Percentiles rank a stretch among this genome's conserved stretches.
Evolutionary conservation across 1,140 invertebrate species (phyloP).

Genomic region (Nebria ingens): DNA sequence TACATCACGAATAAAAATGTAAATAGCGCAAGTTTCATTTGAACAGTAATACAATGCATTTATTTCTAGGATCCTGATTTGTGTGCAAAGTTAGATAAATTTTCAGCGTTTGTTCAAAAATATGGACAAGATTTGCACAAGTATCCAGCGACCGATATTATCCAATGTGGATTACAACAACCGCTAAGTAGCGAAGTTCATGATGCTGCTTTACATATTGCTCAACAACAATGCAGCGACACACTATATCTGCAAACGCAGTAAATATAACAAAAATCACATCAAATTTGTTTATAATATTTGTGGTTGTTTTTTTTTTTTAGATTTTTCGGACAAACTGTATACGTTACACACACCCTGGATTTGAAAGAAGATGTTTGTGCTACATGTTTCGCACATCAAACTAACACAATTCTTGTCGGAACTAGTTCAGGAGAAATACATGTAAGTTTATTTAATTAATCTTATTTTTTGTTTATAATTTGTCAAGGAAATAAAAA

Average conservation of each 20-base stretch:
- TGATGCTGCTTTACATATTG: constrained; percentile 17
- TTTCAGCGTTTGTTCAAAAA: constrained; percentile 20
- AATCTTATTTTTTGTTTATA: too few species aligned
- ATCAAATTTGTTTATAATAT: not conserved
- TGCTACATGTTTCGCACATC: constrained; percentile 20
- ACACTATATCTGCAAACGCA: constrained; percentile 18
- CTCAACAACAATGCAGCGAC: constrained; percentile 11
- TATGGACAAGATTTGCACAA: constrained; percentile 19
- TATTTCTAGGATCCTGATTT: not conserved
- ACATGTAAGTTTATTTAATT: constrained; percentile 12
- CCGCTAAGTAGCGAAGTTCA: constrained; percentile 17
- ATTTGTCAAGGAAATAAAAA: too few species aligned
- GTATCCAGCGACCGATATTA: constrained; percentile 20
- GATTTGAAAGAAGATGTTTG: constrained; percentile 18
- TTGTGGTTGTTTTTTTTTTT: constrained; percentile 10
- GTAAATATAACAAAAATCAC: constrained; percentile 15
- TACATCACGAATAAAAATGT: constrained; percentile 24
- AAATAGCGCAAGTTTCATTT: not conserved
- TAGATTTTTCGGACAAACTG: constrained; percentile 12
- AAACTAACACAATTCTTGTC: constrained; percentile 17
- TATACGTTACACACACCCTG: constrained; percentile 15
- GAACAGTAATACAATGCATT: not conserved
- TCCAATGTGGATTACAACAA: constrained; percentile 22
- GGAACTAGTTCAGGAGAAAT: constrained; percentile 19
- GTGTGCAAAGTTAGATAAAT: constrained; percentile 16